Evolutionary conservation across 2,113 vertebrate genomes (phyloP).

Genomic region (Setophaga kirtlandii): DNA sequence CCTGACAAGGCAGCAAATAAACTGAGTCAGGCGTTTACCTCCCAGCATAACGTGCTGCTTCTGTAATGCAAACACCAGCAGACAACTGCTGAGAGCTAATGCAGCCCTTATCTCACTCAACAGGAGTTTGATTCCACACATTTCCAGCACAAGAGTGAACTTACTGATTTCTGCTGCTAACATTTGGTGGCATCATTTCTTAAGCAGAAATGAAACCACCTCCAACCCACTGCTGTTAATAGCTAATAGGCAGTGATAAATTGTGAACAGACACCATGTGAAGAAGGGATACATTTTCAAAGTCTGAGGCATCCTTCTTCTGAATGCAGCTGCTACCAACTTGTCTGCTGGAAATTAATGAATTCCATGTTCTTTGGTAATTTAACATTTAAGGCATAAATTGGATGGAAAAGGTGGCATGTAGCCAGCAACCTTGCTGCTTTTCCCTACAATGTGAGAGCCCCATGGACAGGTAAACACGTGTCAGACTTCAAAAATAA

Average conservation of each 20-base stretch:
- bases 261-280: neutral
- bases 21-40: slow-evolving; percentile 43
- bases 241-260: neutral
- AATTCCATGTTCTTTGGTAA: neutral
- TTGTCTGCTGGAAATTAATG: neutral
- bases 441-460: neutral
- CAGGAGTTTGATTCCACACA: slow-evolving; percentile 33
- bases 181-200: slow-evolving; percentile 35
- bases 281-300: neutral
- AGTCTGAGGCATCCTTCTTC: neutral
- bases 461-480: neutral
- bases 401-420: neutral
- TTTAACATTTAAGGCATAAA: neutral
- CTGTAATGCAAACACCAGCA: slow-evolving; percentile 36
- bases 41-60: slow-evolving; percentile 18
- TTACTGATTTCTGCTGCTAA: slow-evolving; percentile 28
- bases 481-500: neutral
- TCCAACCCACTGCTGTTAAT: neutral
- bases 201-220: neutral
- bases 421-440: neutral
- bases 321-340: neutral
- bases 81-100: slow-evolving; percentile 52
- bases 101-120: slow-evolving; percentile 45
- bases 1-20: slow-evolving; percentile 49
- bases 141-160: slow-evolving; percentile 23